Percentiles rank a stretch among this genome's conserved stretches.
phyloP scores from a whole-genome alignment of 2,797 vertebrate genomes.

The Pipistrellus pipistrellus region DNA sequence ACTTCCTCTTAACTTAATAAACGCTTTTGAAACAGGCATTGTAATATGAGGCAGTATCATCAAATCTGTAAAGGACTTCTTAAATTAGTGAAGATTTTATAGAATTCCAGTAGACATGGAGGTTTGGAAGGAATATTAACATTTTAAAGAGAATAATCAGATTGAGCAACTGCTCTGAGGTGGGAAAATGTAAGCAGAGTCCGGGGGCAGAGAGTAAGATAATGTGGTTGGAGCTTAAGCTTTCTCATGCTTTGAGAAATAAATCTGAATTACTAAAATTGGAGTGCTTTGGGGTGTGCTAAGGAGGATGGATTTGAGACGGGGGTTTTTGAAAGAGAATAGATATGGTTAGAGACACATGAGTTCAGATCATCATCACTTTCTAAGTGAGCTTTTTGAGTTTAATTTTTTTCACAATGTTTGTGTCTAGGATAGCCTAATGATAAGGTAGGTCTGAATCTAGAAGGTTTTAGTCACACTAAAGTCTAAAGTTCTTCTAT shows the following conservation, averaged over 20 bases:
- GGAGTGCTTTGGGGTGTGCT: neutral
- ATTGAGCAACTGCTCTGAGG: neutral
- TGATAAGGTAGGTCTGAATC: neutral
- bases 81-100: neutral
- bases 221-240: neutral
- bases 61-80: neutral
- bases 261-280: neutral
- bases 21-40: neutral
- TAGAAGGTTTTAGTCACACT: constrained; percentile 6
- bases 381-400: neutral
- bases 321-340: neutral
- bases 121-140: neutral
- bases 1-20: neutral
- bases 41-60: neutral
- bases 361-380: neutral
- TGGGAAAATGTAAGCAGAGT: neutral
- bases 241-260: neutral
- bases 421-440: neutral
- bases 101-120: neutral
- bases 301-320: neutral
- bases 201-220: neutral
- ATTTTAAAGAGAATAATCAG: neutral
- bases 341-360: neutral
- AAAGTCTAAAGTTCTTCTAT: neutral
- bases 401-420: neutral